Conservation (phyloP, 2,888 invertebrate species). For the Caenorhabditis afra region DNA sequence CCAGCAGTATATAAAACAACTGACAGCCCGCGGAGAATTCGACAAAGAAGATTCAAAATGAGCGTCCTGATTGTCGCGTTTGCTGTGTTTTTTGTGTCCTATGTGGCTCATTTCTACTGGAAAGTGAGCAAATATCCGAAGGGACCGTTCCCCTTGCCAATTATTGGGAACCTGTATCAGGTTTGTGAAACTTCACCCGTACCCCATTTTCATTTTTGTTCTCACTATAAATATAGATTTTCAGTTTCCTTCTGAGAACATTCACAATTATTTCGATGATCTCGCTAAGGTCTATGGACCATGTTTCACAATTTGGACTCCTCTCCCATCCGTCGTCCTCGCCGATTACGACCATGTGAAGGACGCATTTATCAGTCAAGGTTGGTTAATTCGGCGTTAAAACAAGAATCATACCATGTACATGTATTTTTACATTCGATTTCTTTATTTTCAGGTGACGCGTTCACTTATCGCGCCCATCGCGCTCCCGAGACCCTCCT, state of each 20-base stretch:
- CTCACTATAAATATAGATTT: too few species aligned
- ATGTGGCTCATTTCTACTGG: constrained; percentile 54
- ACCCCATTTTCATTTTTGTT: too few species aligned
- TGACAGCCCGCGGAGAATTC: too few species aligned
- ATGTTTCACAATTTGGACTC: constrained; percentile 69
- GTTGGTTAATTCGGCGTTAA: constrained; percentile 15
- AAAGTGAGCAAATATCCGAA: constrained; percentile 59
- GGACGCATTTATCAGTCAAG: constrained; percentile 49
- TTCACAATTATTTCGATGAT: constrained; percentile 44
- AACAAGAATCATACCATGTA: background rate
- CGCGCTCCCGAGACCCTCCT: constrained; percentile 36
- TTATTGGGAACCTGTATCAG: constrained; percentile 57
- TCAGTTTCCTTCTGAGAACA: constrained; percentile 51
- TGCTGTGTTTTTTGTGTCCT: constrained; percentile 12
- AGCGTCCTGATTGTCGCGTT: constrained; percentile 26
- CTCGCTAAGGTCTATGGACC: constrained; percentile 67
- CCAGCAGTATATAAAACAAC: constrained; percentile 23
- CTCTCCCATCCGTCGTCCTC: constrained; percentile 60
- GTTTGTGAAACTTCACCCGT: too few species aligned
- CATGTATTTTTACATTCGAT: too few species aligned
- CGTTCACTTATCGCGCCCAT: constrained; percentile 21
- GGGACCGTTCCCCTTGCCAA: constrained; percentile 59
- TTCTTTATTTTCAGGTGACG: constrained; percentile 34
- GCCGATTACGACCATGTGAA: constrained; percentile 62
- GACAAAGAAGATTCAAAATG: background rate